Conservation (phyloP, 2,888 invertebrate genomes). For the Stenchaetothrips biformis region DNA sequence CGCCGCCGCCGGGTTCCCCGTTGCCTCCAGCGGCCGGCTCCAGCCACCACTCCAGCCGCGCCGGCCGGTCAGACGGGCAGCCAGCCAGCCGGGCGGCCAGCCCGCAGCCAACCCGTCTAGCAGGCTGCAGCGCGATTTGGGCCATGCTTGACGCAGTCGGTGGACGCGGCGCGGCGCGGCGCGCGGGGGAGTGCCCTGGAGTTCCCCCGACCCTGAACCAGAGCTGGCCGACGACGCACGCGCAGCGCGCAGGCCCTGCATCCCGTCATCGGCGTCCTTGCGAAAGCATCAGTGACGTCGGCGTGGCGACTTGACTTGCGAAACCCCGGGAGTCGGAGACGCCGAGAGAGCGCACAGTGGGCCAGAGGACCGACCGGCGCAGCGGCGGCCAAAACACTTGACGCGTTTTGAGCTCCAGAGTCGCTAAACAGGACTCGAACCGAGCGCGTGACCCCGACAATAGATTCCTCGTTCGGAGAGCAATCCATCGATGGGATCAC, state of each 20-base stretch:
- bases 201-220: not conserved
- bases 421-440: too few species aligned
- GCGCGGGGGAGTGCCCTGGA: not conserved
- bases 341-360: not conserved
- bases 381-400: not conserved
- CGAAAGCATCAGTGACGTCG: not conserved
- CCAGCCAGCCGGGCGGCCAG: not conserved
- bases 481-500: too few species aligned
- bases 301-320: not conserved
- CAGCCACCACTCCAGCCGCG: not conserved
- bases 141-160: not conserved
- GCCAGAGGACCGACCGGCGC: not conserved
- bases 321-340: not conserved
- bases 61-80: not conserved
- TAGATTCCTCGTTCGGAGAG: too few species aligned
- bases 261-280: not conserved
- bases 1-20: not conserved
- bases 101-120: not conserved
- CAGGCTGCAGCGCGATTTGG: not conserved
- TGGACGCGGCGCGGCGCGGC: not conserved
- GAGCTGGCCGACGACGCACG: not conserved
- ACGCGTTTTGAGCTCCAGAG: not conserved
- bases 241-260: not conserved
- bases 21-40: not conserved
- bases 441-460: too few species aligned